These are phyloP conservation scores for Cryptotis parvus DNA, from an alignment of 2,113 vertebrate genomes.

Conservation along the genomic window DNA sequence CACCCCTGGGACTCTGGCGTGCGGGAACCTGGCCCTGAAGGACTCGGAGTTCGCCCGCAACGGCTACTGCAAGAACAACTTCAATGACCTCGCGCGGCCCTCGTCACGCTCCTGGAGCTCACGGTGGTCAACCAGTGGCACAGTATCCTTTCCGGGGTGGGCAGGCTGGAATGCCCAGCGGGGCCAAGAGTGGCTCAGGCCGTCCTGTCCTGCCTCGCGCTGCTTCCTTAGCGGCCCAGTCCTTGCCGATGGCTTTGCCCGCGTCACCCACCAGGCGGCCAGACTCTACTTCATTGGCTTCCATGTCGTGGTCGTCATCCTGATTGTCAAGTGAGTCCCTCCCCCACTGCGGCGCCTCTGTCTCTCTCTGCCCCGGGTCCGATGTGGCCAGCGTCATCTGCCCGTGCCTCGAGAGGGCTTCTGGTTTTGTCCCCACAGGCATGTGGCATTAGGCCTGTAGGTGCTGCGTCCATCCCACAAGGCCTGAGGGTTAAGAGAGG, in stretches of 20 bases:
- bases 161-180: neutral
- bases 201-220: neutral
- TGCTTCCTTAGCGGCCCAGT: conserved; percentile 90
- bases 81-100: conserved; percentile 92
- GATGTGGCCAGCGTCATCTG: neutral
- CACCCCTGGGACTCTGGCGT: conserved; percentile 83
- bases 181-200: no score
- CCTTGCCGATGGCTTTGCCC: conserved; percentile 91
- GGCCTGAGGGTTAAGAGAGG: neutral
- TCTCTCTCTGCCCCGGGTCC: rapidly evolving
- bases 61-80: conserved; percentile 97
- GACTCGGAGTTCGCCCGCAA: conserved; percentile 89
- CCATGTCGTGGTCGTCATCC: conserved; percentile 94
- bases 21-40: conserved; percentile 91
- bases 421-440: no score
- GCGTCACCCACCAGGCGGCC: conserved; percentile 89
- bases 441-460: no score
- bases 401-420: neutral
- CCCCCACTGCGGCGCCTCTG: rapidly evolving
- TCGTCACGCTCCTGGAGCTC: conserved; percentile 93
- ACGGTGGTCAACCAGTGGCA: conserved; percentile 98
- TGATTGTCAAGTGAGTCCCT: conserved; percentile 94
- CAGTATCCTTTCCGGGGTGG: conserved; percentile 91
- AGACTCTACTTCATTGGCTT: conserved; percentile 95
- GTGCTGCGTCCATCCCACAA: no score